phyloP scores from a whole-genome alignment of 2,797 vertebrate species.

The Sebastes umbrosus region DNA sequence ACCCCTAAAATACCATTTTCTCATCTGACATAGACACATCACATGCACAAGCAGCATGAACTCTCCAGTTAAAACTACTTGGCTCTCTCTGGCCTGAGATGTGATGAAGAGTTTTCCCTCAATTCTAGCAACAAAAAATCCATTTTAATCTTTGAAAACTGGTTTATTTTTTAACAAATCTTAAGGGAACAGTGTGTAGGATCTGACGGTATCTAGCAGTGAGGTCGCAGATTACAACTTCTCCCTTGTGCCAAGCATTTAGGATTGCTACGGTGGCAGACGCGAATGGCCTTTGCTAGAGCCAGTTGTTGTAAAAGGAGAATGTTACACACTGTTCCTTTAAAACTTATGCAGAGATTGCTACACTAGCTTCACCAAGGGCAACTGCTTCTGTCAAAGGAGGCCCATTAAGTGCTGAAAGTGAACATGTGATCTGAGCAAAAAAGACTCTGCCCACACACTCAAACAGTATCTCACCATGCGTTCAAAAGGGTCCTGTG shows the following conservation, averaged over 20 bases:
- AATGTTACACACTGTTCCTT: background rate
- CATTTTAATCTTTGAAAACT: too few relatives aligned
- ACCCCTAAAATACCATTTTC: background rate
- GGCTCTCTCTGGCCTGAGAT: background rate
- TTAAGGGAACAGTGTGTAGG: too few relatives aligned
- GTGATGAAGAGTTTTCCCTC: background rate
- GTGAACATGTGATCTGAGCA: background rate
- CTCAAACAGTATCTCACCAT: slow-evolving; percentile 86
- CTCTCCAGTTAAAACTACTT: background rate
- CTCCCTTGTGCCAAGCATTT: too few relatives aligned
- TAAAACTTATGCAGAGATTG: background rate
- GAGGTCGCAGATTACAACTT: too few relatives aligned
- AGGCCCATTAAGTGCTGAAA: background rate
- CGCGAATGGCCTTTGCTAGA: too few relatives aligned
- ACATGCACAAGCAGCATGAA: background rate
- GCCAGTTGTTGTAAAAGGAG: too few relatives aligned
- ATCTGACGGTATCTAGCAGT: too few relatives aligned
- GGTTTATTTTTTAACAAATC: too few relatives aligned
- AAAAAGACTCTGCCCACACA: background rate
- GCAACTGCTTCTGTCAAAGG: background rate
- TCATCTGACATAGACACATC: background rate
- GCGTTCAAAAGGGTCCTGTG: slow-evolving; percentile 85
- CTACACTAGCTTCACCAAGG: background rate
- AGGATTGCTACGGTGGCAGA: too few relatives aligned
- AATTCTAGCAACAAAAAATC: too few relatives aligned